Percentiles rank a stretch among this genome's conserved stretches.
Conservation (phyloP, 2,113 vertebrate genomes). For the Crypturellus undulatus region DNA sequence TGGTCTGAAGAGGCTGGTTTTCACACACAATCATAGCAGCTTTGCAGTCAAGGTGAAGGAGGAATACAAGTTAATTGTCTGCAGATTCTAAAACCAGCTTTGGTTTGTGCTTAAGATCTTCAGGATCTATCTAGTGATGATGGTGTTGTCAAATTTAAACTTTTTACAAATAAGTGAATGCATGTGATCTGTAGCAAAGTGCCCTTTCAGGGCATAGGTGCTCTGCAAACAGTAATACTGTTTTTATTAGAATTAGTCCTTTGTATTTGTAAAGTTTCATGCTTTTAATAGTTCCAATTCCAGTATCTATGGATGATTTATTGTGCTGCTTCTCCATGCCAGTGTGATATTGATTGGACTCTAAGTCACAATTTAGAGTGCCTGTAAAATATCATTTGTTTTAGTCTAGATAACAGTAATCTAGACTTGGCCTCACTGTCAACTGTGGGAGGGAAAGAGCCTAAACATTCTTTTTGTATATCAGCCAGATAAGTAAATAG, state of each 20-base stretch:
- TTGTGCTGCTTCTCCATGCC: background rate
- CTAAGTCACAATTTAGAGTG: background rate
- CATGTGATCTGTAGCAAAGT: background rate
- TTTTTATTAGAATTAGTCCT: background rate
- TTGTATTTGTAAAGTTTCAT: background rate
- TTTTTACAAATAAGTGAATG: background rate
- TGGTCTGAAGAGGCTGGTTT: background rate
- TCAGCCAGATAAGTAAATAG: background rate
- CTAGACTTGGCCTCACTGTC: background rate
- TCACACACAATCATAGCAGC: background rate
- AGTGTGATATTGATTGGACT: background rate
- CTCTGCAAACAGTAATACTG: background rate
- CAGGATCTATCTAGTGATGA: fast-evolving
- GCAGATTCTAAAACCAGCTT: background rate
- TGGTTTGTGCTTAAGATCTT: background rate
- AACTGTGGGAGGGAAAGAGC: background rate
- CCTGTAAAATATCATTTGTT: background rate
- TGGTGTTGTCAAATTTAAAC: background rate
- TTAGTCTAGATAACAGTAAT: too few species aligned
- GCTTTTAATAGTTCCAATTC: background rate
- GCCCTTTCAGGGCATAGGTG: background rate
- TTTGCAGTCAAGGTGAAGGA: background rate
- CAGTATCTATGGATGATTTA: background rate
- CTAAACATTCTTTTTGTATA: too few species aligned
- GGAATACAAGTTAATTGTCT: background rate